Evolutionary conservation across 2,888 invertebrate species (phyloP), one percentile per base, ranked within the genome.

Genomic region (Dendrolimus pini): DNA sequence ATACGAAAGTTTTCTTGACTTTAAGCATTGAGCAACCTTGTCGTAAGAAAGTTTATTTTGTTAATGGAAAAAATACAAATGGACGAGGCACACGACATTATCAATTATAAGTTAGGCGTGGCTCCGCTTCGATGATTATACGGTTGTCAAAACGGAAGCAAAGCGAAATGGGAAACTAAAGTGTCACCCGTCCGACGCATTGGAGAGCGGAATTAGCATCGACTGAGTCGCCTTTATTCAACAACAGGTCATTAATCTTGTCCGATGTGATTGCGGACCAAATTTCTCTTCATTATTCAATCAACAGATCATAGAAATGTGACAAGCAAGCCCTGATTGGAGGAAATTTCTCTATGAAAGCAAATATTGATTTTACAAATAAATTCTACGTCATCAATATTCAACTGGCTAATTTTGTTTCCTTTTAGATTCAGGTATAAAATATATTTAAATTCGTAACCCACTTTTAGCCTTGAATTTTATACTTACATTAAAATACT

Each of bases 251-350:
- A 83, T 84, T 83, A 82, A 83, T 84, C 84, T 80, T 82, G 75
- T 71, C 74, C 74, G 72, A 67, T 76, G 78, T 77, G 80, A 81
- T 77, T 77, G 78, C 75, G 77, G 74, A 73, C 70, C 66, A 64
- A 78, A 78, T 74, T 72, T 69, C 77, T 77, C 75, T 72, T 75
- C 74, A 77, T 80, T 81, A 80, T 80, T 80, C 74, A 80, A 79
- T 82, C 74, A 72, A 67, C 61, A 47, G 47, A 47, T 47, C 47
- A 47, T 47, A 47, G 47, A 47, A 47, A 30, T 30, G 30, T 47
- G 47, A 47, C 47, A 47, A 10, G 47, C 47, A 2, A 0, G 47
- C 47, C 6, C 47, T 47, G 9, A 47, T 47, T 12, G 12, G 9
- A 47, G 9, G 47, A 47, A 47, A 47, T 47, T 47, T 12, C 12